Conservation (phyloP, 2,888 invertebrate genomes). For the Anodontia alba region DNA sequence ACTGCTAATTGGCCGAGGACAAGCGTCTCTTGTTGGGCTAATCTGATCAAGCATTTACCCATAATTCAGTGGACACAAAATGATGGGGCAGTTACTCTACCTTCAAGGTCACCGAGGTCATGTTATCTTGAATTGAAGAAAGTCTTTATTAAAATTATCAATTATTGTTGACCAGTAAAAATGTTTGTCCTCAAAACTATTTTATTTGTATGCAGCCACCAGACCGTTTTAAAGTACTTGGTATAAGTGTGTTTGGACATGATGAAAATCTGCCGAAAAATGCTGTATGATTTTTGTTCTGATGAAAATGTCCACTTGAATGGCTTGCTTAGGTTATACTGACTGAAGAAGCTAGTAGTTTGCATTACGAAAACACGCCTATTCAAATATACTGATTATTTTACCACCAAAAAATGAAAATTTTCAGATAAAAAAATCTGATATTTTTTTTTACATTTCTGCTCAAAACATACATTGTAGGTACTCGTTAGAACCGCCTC, state of each 20-base stretch:
- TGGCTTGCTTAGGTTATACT: too few species aligned
- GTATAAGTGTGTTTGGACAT: constrained; percentile 12
- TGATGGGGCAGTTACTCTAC: constrained; percentile 35
- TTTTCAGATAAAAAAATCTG: too few species aligned
- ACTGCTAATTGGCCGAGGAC: constrained; percentile 37
- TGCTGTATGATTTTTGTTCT: neutral
- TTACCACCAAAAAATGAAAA: too few species aligned
- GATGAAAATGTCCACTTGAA: too few species aligned
- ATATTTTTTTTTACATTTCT: too few species aligned
- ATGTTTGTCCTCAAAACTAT: neutral
- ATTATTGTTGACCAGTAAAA: constrained; percentile 1
- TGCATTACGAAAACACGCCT: too few species aligned
- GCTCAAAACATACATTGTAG: too few species aligned
- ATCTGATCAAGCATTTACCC: constrained; percentile 15
- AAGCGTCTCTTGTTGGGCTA: constrained; percentile 18
- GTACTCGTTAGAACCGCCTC: too few species aligned
- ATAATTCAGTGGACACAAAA: constrained; percentile 41
- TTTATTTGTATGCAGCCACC: neutral
- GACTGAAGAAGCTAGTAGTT: too few species aligned
- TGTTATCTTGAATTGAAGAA: neutral
- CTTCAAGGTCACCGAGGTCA: constrained; percentile 25
- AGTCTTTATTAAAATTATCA: constrained; percentile 3
- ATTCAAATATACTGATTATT: too few species aligned
- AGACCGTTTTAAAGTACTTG: neutral
- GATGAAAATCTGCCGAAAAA: constrained; percentile 10